Base-by-base conservation (phyloP, 2,797 vertebrate species). In the Meda fulgida region DNA sequence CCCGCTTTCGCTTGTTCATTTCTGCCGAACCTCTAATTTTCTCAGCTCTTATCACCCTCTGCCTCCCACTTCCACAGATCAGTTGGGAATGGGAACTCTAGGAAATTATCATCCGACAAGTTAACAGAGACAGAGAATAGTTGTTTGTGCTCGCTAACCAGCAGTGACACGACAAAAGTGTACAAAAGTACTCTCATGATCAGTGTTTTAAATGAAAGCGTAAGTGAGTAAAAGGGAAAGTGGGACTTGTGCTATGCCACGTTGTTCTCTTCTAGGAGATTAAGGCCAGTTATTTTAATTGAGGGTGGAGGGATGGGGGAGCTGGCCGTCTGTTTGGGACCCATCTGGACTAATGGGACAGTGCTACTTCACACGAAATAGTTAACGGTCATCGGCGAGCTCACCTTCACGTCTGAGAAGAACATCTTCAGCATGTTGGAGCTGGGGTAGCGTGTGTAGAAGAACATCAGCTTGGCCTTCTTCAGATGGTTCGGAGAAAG, bases 391-490 rank as follows among this genome's bases (percentile, higher is more conserved):
- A 77, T 70, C 81, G 34, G 81, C 34, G 34, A 26, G 10, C 97
- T 96, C 96, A 99, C 98, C 98, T 99, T 99, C 89, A 99, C 98
- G 2, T 99, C 98, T 1, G 98, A 97, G 95, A 99, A 99, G 95
- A 95, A 99, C 80, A 98, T 98, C 94, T 99, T 99, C 91, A 99
- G 96, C 98, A 99, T 99, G 95, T 99, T 99, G 94, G 98, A 99
- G 92, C 98, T 99, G 82, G 98, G 98, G 92, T 99, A 99, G 89
- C 98, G 97, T 55, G 97, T 97, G 93, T 99, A 99, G 95, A 99
- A 99, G 96, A 99, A 99, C 98, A 99, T 99, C 91, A 99, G 96
- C 94, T 99, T 99, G 93, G 98, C 98, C 93, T 99, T 99, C 95
- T 99, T 99, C 94, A 99, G 96, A 94, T 99, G 98, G 94, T 99